These are phyloP conservation scores for Acanthisitta chloris DNA, from an alignment of 2,113 vertebrate genomes.

Conservation along the genomic window DNA sequence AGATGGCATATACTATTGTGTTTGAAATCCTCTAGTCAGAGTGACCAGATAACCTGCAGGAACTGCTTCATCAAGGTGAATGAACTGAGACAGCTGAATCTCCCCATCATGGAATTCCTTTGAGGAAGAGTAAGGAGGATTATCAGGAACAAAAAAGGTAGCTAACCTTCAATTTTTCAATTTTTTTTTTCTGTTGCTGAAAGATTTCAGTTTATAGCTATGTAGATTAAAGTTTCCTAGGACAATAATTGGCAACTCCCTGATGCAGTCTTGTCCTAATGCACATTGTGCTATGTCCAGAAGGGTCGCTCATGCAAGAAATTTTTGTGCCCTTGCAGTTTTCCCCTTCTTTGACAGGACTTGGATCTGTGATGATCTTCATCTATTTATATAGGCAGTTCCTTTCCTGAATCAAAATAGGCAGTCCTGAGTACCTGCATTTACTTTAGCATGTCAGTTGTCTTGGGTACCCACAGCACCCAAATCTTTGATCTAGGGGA, in stretches of 20 bases:
- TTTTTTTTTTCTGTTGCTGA: not conserved
- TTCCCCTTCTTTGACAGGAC: not conserved
- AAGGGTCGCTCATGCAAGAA: not conserved
- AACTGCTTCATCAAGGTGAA: not conserved
- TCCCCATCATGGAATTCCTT: not conserved
- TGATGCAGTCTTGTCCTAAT: not conserved
- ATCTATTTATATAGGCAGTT: not conserved
- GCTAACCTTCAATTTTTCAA: not conserved
- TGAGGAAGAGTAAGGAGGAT: not conserved
- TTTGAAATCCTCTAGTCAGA: not conserved
- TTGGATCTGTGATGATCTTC: not conserved
- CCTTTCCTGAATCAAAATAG: not conserved
- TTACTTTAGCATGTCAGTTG: not conserved
- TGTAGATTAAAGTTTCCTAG: not conserved
- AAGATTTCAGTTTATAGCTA: not conserved
- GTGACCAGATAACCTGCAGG: not conserved
- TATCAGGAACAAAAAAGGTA: not conserved
- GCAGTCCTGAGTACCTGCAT: not conserved
- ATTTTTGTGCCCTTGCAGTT: not conserved
- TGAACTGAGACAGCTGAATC: not conserved
- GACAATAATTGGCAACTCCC: not conserved
- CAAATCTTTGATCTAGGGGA: not conserved
- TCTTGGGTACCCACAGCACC: not conserved
- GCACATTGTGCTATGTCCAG: accelerated
- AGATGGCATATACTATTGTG: not conserved